Evolutionary conservation across 2,113 vertebrate species (phyloP), one percentile per base, ranked within the genome.

Genomic region (Spilogale gracilis): DNA sequence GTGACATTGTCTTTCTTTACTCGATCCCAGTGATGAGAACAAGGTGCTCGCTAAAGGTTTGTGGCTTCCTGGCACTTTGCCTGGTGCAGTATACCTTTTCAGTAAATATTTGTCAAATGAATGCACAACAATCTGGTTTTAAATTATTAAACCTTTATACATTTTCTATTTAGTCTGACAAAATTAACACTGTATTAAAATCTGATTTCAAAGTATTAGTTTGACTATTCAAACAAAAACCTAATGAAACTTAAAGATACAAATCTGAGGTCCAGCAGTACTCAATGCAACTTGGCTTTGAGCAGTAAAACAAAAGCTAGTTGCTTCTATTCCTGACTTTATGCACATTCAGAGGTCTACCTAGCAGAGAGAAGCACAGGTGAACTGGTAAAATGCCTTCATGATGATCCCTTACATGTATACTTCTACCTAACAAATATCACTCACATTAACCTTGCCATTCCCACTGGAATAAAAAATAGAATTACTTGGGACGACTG

Each of bases 141-240:
- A 81, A 71, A 67, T 85, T 38, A 88, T 80, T 76, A 81, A 88
- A 84, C 30, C 0, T 54, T 38, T 89, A 78, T 95, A 10, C 43
- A 82, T 82, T 85, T 92, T 48, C 43, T 90, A 82, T 65, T 94
- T 60, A 90, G 20, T 56, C 69, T 87, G 38, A 48, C 50, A 45
- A 61, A 14, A 56, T 90, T 13, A 45, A 43, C 30, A 27, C 54
- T 88, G 61, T 82, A 89, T 43, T 20, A 95, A 85, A 86, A 79
- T 91, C 20, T 32, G 48, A 65, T 78, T 90, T 71, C 93, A 63
- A 95, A 82, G 67, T 43, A 69, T 81, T 90, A 38, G 61, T 38
- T 81, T 48, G n/a, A 90, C 60, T 45, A 82, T 13, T 82, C 45
- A 84, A 60, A 61, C 43, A 86, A 60, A 91, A 94, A 56, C 30